Conservation (phyloP, 2,113 vertebrate genomes). For the Micronycteris hirsuta region DNA sequence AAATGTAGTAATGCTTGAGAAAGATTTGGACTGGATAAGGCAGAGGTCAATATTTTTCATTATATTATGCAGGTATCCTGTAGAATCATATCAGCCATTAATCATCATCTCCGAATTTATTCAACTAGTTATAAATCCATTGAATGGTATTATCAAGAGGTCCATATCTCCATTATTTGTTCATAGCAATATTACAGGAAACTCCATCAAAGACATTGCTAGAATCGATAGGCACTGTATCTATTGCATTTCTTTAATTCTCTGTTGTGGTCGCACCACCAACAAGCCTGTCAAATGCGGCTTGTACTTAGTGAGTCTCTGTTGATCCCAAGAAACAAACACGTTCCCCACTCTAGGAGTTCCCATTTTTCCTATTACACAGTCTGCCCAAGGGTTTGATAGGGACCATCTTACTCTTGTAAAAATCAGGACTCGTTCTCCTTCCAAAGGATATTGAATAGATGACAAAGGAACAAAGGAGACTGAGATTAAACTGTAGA, state of each 20-base stretch:
- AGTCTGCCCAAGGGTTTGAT: background rate
- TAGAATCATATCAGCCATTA: background rate
- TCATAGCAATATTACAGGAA: constrained; percentile 49
- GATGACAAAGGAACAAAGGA: background rate
- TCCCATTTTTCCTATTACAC: background rate
- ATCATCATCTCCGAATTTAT: constrained; percentile 39
- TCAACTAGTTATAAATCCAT: constrained; percentile 24
- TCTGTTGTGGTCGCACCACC: background rate
- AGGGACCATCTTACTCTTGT: background rate
- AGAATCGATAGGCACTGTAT: background rate
- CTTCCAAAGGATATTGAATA: constrained; percentile 19
- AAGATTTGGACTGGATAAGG: background rate
- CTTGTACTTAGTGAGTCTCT: background rate
- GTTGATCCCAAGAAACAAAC: background rate
- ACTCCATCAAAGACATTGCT: constrained; percentile 35
- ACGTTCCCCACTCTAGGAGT: background rate
- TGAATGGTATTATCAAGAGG: constrained; percentile 30
- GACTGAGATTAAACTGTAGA: background rate
- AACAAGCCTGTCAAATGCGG: background rate
- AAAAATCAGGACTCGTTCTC: background rate
- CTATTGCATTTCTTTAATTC: constrained; percentile 13
- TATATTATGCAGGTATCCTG: background rate
- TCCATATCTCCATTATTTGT: constrained; percentile 37
- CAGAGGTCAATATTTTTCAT: constrained; percentile 33
- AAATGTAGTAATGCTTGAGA: background rate